phyloP scores from a whole-genome alignment of 2,797 vertebrate genomes.

The Crax fasciolata region DNA sequence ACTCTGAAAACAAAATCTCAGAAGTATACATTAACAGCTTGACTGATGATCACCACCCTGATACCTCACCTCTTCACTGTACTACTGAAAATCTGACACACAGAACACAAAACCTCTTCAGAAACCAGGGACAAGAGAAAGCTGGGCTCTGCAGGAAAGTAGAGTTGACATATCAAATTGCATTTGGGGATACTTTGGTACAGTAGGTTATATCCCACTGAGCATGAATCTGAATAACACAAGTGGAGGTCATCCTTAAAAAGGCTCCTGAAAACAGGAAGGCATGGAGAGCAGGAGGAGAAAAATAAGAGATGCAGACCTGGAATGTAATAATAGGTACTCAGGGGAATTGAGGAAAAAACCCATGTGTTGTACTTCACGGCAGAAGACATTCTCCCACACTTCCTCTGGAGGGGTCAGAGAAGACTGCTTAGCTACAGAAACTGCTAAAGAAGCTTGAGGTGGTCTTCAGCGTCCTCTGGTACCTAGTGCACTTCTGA shows the following conservation, averaged over 20 bases:
- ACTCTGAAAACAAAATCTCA: constrained; percentile 15
- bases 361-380: fast-evolving
- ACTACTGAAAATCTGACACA: not conserved
- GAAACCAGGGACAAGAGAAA: not conserved
- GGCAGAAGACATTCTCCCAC: not conserved
- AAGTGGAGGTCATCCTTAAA: not conserved
- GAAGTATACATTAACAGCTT: not conserved
- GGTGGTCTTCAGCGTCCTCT: not conserved
- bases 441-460: constrained; percentile 33
- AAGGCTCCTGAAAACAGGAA: not conserved
- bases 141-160: not conserved
- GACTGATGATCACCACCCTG: not conserved
- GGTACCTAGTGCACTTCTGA: not conserved
- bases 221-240: not conserved
- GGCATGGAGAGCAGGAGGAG: not conserved
- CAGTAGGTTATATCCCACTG: not conserved
- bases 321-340: not conserved
- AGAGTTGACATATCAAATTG: not conserved
- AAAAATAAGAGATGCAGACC: not conserved
- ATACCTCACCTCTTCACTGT: not conserved
- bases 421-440: not conserved
- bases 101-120: not conserved
- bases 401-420: not conserved
- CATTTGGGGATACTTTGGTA: not conserved
- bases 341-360: not conserved